Conservation (phyloP, 2,113 vertebrate genomes). For the Australoheros scitulus region DNA sequence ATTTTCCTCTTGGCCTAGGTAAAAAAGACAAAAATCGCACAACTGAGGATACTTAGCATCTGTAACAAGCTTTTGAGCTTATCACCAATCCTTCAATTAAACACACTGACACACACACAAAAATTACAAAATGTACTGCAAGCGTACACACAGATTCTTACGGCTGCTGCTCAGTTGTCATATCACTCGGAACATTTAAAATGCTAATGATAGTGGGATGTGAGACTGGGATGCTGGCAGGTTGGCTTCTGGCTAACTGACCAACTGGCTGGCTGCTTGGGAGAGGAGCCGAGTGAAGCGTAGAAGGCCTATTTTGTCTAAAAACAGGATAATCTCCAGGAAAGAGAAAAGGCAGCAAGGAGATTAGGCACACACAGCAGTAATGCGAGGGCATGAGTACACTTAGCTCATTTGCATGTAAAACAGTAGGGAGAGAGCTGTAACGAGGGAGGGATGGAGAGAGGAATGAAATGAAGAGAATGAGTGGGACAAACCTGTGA, state of each 20-base stretch:
- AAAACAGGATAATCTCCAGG: conserved; percentile 77
- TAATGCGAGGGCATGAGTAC: conserved; percentile 70
- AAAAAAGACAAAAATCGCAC: conserved; percentile 26
- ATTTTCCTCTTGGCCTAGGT: conserved; percentile 36
- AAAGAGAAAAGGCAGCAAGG: conserved; percentile 74
- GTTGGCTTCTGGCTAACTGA: conserved; percentile 46
- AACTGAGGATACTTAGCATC: conserved; percentile 55
- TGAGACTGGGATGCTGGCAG: conserved; percentile 56
- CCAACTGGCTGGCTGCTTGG: conserved; percentile 45
- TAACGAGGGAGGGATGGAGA: conserved; percentile 55
- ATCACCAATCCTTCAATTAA: conserved; percentile 66
- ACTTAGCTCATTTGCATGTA: conserved; percentile 77
- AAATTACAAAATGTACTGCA: conserved; percentile 14
- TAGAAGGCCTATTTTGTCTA: conserved; percentile 59
- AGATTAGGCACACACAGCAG: conserved; percentile 76
- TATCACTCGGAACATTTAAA: conserved; percentile 74
- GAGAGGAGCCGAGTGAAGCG: conserved; percentile 53
- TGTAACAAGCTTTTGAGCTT: conserved; percentile 65
- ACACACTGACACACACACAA: neutral
- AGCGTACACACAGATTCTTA: neutral
- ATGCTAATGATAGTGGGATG: conserved; percentile 71
- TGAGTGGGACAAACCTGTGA: conserved; percentile 60
- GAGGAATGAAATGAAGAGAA: conserved; percentile 58
- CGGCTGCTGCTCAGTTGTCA: conserved; percentile 54
- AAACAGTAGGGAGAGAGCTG: conserved; percentile 68